Evolutionary conservation across 2,888 invertebrate genomes (phyloP).

Genomic region (Gymnoscelis rufifasciata): DNA sequence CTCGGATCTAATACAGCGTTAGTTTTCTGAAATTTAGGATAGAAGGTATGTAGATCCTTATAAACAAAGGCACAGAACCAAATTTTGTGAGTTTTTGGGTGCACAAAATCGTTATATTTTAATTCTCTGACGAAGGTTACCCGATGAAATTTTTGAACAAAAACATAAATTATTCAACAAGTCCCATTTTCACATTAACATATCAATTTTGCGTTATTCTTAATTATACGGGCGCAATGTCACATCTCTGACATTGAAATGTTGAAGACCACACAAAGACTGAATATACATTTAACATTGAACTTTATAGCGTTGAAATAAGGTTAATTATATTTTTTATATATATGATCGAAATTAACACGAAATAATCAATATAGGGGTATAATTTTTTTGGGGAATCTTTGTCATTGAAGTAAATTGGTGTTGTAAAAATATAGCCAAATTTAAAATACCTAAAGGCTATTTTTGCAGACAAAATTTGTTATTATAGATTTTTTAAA

Average conservation of each 20-base stretch:
- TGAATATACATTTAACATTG: neutral
- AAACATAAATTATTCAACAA: neutral
- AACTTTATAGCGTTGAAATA: neutral
- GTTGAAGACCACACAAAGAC: conserved; percentile 19
- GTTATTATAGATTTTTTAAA: too few relatives aligned
- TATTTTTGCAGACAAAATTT: too few relatives aligned
- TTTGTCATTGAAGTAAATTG: neutral
- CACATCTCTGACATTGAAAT: conserved; percentile 19
- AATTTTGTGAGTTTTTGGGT: too few relatives aligned
- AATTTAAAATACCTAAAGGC: too few relatives aligned
- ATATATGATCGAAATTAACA: neutral
- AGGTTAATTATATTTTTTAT: neutral
- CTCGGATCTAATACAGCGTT: too few relatives aligned
- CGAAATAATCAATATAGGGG: conserved; percentile 1
- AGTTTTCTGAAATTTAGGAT: too few relatives aligned
- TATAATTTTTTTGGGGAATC: neutral
- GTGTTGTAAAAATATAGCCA: too few relatives aligned
- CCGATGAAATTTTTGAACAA: too few relatives aligned
- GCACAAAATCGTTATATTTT: too few relatives aligned
- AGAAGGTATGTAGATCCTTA: too few relatives aligned
- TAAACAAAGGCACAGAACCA: too few relatives aligned
- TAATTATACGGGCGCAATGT: conserved; percentile 27
- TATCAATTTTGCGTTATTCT: conserved; percentile 26
- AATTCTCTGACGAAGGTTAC: too few relatives aligned
- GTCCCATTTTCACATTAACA: neutral